Evolutionary conservation across 2,888 invertebrate species (phyloP), one percentile per base, ranked within the genome.

Genomic region (Brachylomia viminalis): DNA sequence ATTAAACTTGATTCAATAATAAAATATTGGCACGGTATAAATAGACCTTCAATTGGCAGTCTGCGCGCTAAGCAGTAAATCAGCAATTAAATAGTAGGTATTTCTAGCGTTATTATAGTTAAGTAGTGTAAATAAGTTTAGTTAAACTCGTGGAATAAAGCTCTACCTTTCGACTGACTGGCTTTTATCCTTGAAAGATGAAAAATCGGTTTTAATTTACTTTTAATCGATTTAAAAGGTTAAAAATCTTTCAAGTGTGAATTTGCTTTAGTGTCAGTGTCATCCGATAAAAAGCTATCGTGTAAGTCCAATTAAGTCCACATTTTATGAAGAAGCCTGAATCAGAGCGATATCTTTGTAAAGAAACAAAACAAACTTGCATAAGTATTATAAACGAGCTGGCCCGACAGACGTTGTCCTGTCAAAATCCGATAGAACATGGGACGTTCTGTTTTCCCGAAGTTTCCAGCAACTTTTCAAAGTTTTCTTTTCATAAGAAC

Each of bases 211-310:
- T 74, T 66, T 27, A 80, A 73, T 67, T 33, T 64, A 33, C 56
- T 72, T 79, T 65, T 78, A 72, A 79, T 72, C 11, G 64, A 7
- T 79, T 79, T 58, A 72, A 72, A 72, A 79, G 62, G 62, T 64
- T 58, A 10, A 79, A 65, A 77, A 77, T 45, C 52, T 68, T 58
- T 56, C 30, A 58, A 17, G 49, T 33, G 23, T 15, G 17, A 71
- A 72, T 38, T n/a, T 70, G 42, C 2, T 27, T 62, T 23, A 71
- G n/a, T 47, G 66, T 67, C 74, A 56, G 73, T 73, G 54, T 66
- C 74, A 42, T 80, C 4, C 47, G 54, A 47, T 78, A 73, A 54
- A 49, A 47, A n/a, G 15, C 15, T 45, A 52, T 72, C 42, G 33
- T 33, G 15, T 10, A 38, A 27, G 38, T 52, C 42, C n/a, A 42